Percentiles rank a stretch among this genome's conserved stretches.
These are phyloP conservation scores for Rhorus exstirpatorius DNA, from an alignment of 2,888 invertebrate genomes.

Conservation along the genomic window DNA sequence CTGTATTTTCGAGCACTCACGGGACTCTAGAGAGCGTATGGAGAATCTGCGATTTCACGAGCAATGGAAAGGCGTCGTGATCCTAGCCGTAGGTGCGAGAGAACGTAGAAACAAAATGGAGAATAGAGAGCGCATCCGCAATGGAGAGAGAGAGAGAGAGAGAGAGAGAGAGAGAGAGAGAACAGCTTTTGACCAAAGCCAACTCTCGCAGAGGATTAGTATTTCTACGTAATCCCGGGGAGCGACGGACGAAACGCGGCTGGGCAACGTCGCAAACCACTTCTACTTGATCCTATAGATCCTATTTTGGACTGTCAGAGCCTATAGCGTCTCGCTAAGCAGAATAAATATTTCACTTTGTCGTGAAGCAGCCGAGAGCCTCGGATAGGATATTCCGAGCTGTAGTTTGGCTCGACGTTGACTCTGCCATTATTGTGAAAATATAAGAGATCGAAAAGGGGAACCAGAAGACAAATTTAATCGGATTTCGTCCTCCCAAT, in stretches of 20 bases:
- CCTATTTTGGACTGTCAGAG: constrained; percentile 74
- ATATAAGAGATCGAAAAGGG: background rate
- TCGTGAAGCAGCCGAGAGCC: constrained; percentile 33
- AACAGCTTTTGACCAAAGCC: constrained; percentile 71
- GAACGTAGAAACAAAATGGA: constrained; percentile 15
- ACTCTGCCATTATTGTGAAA: background rate
- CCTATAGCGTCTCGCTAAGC: constrained; percentile 59
- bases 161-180: constrained; percentile 38
- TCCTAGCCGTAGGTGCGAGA: background rate
- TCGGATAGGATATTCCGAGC: background rate
- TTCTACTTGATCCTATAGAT: constrained; percentile 72
- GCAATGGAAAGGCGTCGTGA: constrained; percentile 43
- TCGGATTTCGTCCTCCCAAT: background rate
- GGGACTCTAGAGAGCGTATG: constrained; percentile 3
- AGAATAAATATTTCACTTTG: constrained; percentile 68
- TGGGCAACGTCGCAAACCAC: constrained; percentile 47
- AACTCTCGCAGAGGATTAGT: constrained; percentile 75
- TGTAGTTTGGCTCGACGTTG: background rate
- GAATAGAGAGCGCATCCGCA: background rate
- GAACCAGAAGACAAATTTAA: constrained; percentile 2
- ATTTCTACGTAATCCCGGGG: constrained; percentile 53
- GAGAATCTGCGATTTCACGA: no score
- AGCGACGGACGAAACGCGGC: constrained; percentile 3
- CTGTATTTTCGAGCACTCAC: background rate
- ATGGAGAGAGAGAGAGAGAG: constrained; percentile 9